Evolutionary conservation across 2,888 invertebrate genomes (phyloP), one percentile per base, ranked within the genome.

Genomic region (Flexamia atlantica): DNA sequence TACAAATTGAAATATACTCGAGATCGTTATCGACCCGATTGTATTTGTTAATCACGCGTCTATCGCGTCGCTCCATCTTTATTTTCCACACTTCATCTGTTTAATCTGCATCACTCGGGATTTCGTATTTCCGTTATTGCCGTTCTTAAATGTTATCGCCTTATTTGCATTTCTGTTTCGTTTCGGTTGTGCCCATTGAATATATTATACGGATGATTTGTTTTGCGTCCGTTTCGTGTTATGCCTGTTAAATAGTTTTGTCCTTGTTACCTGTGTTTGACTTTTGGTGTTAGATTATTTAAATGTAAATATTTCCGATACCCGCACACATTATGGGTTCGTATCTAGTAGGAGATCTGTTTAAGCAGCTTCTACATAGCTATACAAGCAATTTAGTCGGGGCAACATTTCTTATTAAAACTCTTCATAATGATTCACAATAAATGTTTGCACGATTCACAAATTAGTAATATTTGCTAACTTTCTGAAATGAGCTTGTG

Each of bases 1-100:
- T 79, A 79, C 79, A 79, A 79, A 79, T 79, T 79, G 79, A 79
- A 79, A 79, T 79, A 79, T 79, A 79, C 79, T 79, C 79, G 30
- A 28, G 50, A 50, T 50, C 9, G 79, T 53, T 79, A 57, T 57
- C 57, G 57, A 23, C 57, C 32, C 28, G 79, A 79, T 79, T 79
- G 79, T 79, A 57, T 79, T 79, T 79, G 79, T 79, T 79, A 79
- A 79, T 79, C 79, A 79, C 79, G 50, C 28, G 32, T 50, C n/a
- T 79, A 79, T 79, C 79, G 30, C 32, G 0, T n/a, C 57, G 36
- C 30, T 57, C 14, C 79, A 79, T 79, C 79, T 79, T 28, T 30
- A 28, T 57, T 79, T 79, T 79, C 79, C 57, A 79, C 79, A 79
- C 79, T 79, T 79, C 79, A 79, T 79, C 57, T 79, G 20, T 79